Base-by-base conservation (phyloP, 2,888 invertebrate genomes). In the Eudemis profundana region DNA sequence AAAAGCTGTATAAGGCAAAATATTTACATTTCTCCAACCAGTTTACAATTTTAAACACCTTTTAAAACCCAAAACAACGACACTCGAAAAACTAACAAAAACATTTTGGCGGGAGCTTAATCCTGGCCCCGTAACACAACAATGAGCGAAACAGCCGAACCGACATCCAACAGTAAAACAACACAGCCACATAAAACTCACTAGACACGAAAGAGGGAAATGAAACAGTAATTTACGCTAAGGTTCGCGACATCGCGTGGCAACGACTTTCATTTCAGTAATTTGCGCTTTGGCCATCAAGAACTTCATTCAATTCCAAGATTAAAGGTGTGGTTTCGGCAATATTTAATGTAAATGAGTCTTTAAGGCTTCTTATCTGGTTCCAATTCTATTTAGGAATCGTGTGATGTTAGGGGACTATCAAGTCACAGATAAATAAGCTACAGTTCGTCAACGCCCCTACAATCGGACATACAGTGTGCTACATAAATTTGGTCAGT, bases 201-300 rank as follows among this genome's bases (percentile, higher is more conserved):
- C 42, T 50, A 12, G 29, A 46, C 53, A 65, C 17, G 59, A 60
- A 51, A 49, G 33, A 60, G 46, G 53, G 57, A 46, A 65, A 65
- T 65, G 38, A 53, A 49, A 29, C 23, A 64, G 64, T 64, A 59
- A 64, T 64, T 64, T 59, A 60, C 65, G 53, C 60, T 36, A 53
- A 46, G 47, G 47, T 29, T 29, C 44, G 53, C 29, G 65, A 50
- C 65, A 47, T 65, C 59, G 65, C 65, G 65, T 59, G 63, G 38
- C 46, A 65, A 65, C 51, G 44, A 38, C 59, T 60, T 53, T 60
- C 59, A 40, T 59, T 59, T 44, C 33, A 38, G 49, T 63, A 63
- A 51, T 64, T 64, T 42, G 36, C 36, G 51, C 46, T 46, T 59
- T 19, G 54, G 29, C 46, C 12, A 53, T 53, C 23, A 38, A 60